phyloP scores from a whole-genome alignment of 2,888 invertebrate species.

The Polymixis lichenea region DNA sequence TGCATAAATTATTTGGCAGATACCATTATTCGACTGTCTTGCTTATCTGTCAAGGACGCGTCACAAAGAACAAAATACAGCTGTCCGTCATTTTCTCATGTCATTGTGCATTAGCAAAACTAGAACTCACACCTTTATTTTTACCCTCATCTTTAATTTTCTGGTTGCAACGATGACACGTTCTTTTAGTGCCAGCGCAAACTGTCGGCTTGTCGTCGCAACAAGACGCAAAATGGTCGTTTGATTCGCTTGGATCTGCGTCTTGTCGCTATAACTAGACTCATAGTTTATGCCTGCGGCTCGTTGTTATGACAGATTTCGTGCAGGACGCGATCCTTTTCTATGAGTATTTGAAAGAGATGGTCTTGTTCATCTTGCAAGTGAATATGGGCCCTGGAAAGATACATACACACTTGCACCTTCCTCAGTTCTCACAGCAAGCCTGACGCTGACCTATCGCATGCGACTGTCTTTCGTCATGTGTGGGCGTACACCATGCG shows the following conservation, averaged over 20 bases:
- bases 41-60: neutral
- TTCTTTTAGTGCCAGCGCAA: neutral
- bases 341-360: neutral
- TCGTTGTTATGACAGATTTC: neutral
- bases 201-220: too few relatives aligned
- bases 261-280: neutral
- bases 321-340: neutral
- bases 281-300: neutral
- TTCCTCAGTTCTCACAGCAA: neutral
- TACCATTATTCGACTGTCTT: neutral
- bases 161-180: neutral
- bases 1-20: slow-evolving; percentile 4
- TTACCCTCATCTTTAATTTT: neutral
- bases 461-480: neutral
- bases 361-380: neutral
- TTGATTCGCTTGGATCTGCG: too few relatives aligned
- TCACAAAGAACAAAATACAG: neutral
- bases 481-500: neutral
- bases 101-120: neutral
- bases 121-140: neutral
- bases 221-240: neutral
- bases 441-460: neutral
- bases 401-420: too few relatives aligned
- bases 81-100: too few relatives aligned
- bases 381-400: neutral